Percentiles rank a stretch among this genome's conserved stretches.
These are phyloP conservation scores for Acleris cristana DNA, from an alignment of 2,888 invertebrate genomes.

Conservation along the genomic window DNA sequence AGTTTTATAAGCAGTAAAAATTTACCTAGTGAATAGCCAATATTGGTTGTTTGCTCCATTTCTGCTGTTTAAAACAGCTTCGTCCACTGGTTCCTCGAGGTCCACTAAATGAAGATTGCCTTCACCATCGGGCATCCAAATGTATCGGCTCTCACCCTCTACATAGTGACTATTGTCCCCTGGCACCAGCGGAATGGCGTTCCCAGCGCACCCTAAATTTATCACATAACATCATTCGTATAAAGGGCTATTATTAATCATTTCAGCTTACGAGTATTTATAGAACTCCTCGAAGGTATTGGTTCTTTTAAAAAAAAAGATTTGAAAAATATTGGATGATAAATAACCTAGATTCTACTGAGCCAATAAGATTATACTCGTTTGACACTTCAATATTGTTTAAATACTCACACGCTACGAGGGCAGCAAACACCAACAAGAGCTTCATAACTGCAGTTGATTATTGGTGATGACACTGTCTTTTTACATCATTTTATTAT, in stretches of 20 bases:
- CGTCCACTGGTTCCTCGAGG: slow-evolving; percentile 42
- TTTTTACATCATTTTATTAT: too few species aligned
- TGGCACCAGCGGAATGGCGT: slow-evolving; percentile 39
- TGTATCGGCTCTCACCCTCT: slow-evolving; percentile 49
- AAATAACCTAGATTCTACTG: background rate
- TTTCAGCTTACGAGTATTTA: too few species aligned
- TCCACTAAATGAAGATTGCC: slow-evolving; percentile 49
- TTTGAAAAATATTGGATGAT: too few species aligned
- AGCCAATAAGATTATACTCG: background rate
- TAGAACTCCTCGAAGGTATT: too few species aligned
- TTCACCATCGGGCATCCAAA: slow-evolving; percentile 52
- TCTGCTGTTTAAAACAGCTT: slow-evolving; percentile 34
- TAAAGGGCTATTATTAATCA: background rate
- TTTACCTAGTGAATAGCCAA: slow-evolving; percentile 50
- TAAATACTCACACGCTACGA: slow-evolving; percentile 37
- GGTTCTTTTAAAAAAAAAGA: too few species aligned
- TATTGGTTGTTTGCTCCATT: slow-evolving; percentile 49
- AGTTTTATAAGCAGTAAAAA: background rate
- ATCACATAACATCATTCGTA: background rate
- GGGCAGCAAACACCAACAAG: slow-evolving; percentile 31
- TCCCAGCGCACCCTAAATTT: slow-evolving; percentile 31
- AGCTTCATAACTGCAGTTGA: slow-evolving; percentile 33
- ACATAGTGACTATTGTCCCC: slow-evolving; percentile 50
- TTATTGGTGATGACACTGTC: background rate
- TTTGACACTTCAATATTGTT: background rate